Base-by-base conservation (phyloP, 2,113 vertebrate species). In the Rhinopomastus cyanomelas region DNA sequence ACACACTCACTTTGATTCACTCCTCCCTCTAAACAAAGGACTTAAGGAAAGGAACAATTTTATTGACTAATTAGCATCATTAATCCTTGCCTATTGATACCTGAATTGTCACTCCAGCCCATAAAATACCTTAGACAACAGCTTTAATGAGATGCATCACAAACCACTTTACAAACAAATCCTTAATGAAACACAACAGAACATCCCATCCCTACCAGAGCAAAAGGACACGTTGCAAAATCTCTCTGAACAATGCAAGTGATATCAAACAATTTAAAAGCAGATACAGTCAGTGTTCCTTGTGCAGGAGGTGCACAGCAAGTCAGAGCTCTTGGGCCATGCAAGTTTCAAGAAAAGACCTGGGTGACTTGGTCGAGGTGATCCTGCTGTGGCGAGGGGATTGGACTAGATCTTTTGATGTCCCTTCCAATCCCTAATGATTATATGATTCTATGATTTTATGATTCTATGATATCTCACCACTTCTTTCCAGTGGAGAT, bases 151-250 rank as follows among this genome's bases (percentile, higher is more conserved):
- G 82, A 67, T 86, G 76, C 75, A 81, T 90, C 81, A 81, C 57
- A 69, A 90, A 94, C 79, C 65, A 49, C 72, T 95, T 96, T 75
- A 85, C 85, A 92, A 95, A 93, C 95, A 93, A 92, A 80, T 94
- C 87, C 81, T 90, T 91, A 93, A 96, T 94, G 91, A 95, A 95
- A 83, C 69, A 68, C 42, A 6, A 59, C 69, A 72, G 83, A 66
- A 48, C 65, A 94, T 94, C 88, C 94, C 92, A 96, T 96, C 94
- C 90, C 87, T 83, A 85, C 75, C 34, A 73, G 88, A 93, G 88
- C 75, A 75, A 95, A 92, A 94, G 92, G 83, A 92, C 86, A 67
- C 56, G 60, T 67, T 83, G 61, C 88, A 92, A 96, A 94, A 91
- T 82, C 71, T 91, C 61, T 91, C 30, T 82, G 64, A 95, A 82